Base-by-base conservation (phyloP, 2,113 vertebrate genomes). In the Mormyrus lacerda region DNA sequence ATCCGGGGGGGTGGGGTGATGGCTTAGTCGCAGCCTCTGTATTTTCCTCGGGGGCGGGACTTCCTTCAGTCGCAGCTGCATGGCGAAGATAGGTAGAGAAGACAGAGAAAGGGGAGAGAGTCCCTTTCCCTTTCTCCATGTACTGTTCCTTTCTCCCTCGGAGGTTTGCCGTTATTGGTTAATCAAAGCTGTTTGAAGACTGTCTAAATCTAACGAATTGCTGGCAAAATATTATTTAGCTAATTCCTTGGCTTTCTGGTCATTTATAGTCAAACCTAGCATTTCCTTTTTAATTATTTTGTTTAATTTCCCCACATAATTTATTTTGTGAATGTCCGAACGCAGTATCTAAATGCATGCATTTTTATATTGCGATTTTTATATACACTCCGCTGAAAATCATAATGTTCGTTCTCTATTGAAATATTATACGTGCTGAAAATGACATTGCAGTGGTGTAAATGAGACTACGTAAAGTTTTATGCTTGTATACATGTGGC, bases 21-120 rank as follows among this genome's bases (percentile, higher is more conserved):
- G 45, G 61, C 88, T 35, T 65, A 31, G 27, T 35, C 27, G 35
- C 69, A 35, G 35, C 15, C 73, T 82, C 45, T 11, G 42, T 82
- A 31, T 17, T 45, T n/a, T 45, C n/a, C 8, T 31, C n/a, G 7
- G 53, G 69, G 89, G 90, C 87, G 90, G 89, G 89, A 89, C 90
- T 89, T 85, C 88, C 85, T 1, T 17, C 65, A 24, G 21, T 84
- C 27, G 44, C 82, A 48, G 82, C 50, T 10, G 17, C 27, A 48
- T 27, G 42, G 39, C 85, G 45, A 89, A 90, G 90, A 48, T 86
- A 83, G 90, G 90, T 91, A 51, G 90, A 90, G 58, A 42, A 53
- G 27, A 53, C 91, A 92, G 89, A 91, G 89, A 89, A 88, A 89
- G 90, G 50, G 90, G 79, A 88, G 76, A 55, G 69, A 89, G 19